Evolutionary conservation across 2,113 vertebrate genomes (phyloP), one percentile per base, ranked within the genome.

Genomic region (Atrichornis clamosus): DNA sequence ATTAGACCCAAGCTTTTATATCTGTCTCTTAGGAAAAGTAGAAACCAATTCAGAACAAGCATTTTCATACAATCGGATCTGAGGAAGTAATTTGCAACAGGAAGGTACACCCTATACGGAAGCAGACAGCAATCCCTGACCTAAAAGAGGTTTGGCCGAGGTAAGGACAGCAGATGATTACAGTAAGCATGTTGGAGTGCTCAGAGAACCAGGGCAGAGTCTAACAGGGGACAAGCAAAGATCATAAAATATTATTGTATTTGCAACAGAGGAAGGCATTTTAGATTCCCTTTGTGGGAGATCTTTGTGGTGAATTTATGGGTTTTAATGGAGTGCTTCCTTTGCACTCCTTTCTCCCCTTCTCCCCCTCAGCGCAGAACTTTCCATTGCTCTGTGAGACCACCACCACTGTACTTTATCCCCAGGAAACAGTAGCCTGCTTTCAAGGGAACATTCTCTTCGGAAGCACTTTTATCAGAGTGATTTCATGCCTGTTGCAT

Each of bases 81-180:
- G 14, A 62, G 56, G n/a, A 28, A 84, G 47, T 20, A 1, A 7
- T 5, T 26, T 47, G 53, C 53, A 79, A 44, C 18, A 80, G 58
- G 15, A 24, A 56, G 49, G 33, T 17, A 13, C 0, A 2, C 26
- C 14, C 15, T n/a, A 5, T 10, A 16, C 0, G 0, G 41, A 70
- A 79, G n/a, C 37, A 65, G 70, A 55, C 11, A 78, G 23, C 28
- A 82, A 53, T 35, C 20, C 7, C 9, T 46, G 65, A 42, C 23
- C 35, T 47, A 47, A 21, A 60, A 35, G 19, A 27, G 11, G 15
- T 21, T 33, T 50, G 62, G 33, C 49, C 63, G 44, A 15, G n/a
- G 47, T 44, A 47, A 55, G 27, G 64, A 70, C 33, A 67, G 42
- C 32, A 46, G 39, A 12, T 14, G 8, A 35, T 49, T 63, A n/a